A percentile compares a stretch with the other conserved stretches of the same genome.
Evolutionary conservation across 1,140 invertebrate species (phyloP).

Genomic region (Drosophila mojavensis): DNA sequence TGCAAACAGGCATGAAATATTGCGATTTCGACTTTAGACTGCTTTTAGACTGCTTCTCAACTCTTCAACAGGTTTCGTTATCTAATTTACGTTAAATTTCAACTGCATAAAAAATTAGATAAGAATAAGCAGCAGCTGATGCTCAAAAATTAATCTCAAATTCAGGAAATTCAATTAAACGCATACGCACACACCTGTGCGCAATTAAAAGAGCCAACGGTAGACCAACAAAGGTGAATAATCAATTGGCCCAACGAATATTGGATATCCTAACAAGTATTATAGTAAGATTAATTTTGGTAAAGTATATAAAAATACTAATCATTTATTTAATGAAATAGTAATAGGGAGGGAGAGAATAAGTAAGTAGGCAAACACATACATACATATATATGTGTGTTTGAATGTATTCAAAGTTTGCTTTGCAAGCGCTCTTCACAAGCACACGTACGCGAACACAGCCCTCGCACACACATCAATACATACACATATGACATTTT

Average conservation of each 20-base stretch:
- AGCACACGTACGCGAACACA: too few relatives aligned
- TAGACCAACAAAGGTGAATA: background rate
- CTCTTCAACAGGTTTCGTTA: background rate
- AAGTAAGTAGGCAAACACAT: too few relatives aligned
- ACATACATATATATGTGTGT: too few relatives aligned
- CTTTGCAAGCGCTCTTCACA: too few relatives aligned
- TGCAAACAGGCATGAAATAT: constrained; percentile 6
- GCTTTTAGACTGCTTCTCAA: background rate
- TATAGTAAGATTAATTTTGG: too few relatives aligned
- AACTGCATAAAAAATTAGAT: constrained; percentile 12
- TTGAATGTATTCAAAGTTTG: too few relatives aligned
- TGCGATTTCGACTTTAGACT: background rate
- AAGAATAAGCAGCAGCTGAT: constrained; percentile 21
- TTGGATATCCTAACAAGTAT: too few relatives aligned
- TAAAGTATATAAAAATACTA: background rate
- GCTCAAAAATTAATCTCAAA: constrained; percentile 3
- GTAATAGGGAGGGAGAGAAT: too few relatives aligned
- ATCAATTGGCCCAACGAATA: background rate
- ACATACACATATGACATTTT: too few relatives aligned
- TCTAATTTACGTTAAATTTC: constrained; percentile 11
- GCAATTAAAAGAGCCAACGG: constrained; percentile 26
- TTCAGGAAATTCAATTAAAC: constrained; percentile 41
- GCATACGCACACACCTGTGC: constrained; percentile 23
- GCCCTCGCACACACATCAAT: too few relatives aligned
- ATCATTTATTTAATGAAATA: background rate